Percentiles rank a stretch among this genome's conserved stretches.
Evolutionary conservation across 2,888 invertebrate genomes (phyloP).

Genomic region (Oxystoma pomonae): DNA sequence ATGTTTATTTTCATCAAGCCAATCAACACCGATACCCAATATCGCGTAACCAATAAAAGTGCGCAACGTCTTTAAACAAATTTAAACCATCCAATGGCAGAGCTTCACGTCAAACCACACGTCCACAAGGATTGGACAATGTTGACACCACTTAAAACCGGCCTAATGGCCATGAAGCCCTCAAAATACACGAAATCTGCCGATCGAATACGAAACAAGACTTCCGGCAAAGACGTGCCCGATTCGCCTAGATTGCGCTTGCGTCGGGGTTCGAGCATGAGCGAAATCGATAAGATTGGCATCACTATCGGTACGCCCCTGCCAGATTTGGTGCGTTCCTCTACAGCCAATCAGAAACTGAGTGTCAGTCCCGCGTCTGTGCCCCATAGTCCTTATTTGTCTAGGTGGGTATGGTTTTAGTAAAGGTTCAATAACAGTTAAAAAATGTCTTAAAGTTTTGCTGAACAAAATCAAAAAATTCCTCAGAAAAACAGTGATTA

Average conservation of each 20-base stretch:
- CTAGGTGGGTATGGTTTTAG: constrained; percentile 35
- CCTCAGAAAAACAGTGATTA: too few species aligned
- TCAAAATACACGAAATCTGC: constrained; percentile 41
- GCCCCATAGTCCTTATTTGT: constrained; percentile 53
- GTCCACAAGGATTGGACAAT: constrained; percentile 53
- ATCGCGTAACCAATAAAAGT: too few species aligned
- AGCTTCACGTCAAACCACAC: constrained; percentile 5
- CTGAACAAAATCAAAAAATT: too few species aligned
- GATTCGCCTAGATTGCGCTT: constrained; percentile 44
- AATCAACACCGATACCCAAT: too few species aligned
- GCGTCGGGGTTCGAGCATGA: constrained; percentile 67
- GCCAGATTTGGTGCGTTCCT: constrained; percentile 51
- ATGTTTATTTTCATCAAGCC: too few species aligned
- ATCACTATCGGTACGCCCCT: constrained; percentile 31
- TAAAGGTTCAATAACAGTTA: neutral
- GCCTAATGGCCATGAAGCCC: constrained; percentile 54
- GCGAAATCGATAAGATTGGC: constrained; percentile 64
- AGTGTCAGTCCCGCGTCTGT: constrained; percentile 47
- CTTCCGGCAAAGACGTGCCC: constrained; percentile 15
- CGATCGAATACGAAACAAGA: constrained; percentile 37
- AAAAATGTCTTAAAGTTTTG: too few species aligned
- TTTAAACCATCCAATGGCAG: constrained; percentile 1
- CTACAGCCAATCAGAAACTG: constrained; percentile 47
- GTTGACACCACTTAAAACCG: constrained; percentile 55
- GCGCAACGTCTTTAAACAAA: too few species aligned